A percentile compares a stretch with the other conserved stretches of the same genome.
Evolutionary conservation across 1,140 invertebrate genomes (phyloP).

Genomic region (Radopholus similis): DNA sequence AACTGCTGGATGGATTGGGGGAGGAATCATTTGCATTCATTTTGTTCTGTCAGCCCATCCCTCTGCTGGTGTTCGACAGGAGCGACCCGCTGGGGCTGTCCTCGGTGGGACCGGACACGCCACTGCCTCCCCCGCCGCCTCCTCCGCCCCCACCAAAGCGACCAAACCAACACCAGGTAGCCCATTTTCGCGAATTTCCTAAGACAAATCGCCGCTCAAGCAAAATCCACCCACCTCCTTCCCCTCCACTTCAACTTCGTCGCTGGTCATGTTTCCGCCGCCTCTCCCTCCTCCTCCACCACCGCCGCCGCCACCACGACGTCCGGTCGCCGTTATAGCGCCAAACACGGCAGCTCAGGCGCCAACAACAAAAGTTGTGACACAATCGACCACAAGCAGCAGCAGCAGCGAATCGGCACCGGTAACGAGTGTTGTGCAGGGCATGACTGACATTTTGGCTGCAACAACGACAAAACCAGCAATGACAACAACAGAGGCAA

Average conservation of each 20-base stretch:
- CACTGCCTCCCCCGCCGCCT: conserved; percentile 7
- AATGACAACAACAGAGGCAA: background rate
- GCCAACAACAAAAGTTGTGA: no score
- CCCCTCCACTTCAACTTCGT: no score
- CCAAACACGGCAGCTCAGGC: background rate
- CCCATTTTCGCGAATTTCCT: no score
- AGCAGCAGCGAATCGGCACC: background rate
- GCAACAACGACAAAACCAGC: background rate
- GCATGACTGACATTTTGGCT: background rate
- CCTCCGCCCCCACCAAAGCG: background rate
- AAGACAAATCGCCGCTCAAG: no score
- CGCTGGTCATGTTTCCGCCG: conserved; percentile 15
- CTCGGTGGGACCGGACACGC: conserved; percentile 8
- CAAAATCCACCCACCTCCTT: no score
- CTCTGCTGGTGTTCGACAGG: background rate
- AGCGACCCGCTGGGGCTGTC: conserved; percentile 3
- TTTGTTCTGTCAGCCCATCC: background rate
- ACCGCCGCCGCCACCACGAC: background rate
- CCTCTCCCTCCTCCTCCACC: background rate
- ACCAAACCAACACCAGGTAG: no score
- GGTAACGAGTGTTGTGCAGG: no score
- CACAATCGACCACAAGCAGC: background rate
- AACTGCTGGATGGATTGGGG: no score
- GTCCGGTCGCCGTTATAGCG: background rate
- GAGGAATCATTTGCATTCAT: no score